Base-by-base conservation (phyloP, 2,888 invertebrate genomes). In the Linnaemya vulpina region DNA sequence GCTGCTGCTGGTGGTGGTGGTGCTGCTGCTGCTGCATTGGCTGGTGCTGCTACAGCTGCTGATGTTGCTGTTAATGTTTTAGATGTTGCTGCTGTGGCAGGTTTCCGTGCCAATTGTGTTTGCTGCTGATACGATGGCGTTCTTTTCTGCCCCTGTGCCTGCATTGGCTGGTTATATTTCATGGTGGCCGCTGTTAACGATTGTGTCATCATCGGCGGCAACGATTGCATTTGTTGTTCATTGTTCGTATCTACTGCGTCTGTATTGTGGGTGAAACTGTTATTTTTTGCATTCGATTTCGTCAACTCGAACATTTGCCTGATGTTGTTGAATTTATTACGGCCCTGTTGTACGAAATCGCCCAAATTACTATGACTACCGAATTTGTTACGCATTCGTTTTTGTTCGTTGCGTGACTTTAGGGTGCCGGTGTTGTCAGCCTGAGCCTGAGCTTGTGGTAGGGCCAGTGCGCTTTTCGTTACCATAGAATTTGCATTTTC, bases 301-400 rank as follows among this genome's bases (percentile, higher is more conserved):
- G 90, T 92, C 67, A 90, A 86, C 88, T 92, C 92, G 73, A 92
- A 92, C 91, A 92, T 92, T 89, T 92, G 92, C 15, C 92, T 89
- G 20, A 92, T 91, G 71, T 92, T 92, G 78, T 92, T 91, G 87
- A 92, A 92, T 87, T 92, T 92, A 17, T 87, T 87, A 58, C 92
- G 92, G 80, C 90, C 89, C 70, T 90, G 91, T 7, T 89, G 87
- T 51, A 88, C 89, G 15, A 89, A 90, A 68, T 92, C 92, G 53
- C 92, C 92, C 78, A 92, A 87, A 84, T 92, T 92, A 81, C 89
- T 91, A 79, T 92, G 90, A 78, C 92, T 92, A 77, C 92, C 91
- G 73, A 91, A 92, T 87, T 92, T 92, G 83, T 90, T 91, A 84
- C 90, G 90, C 30, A 92, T 88, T 4, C 92, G 90, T 30, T 91